Base-by-base conservation (phyloP, 2,113 vertebrate genomes). In the Saguinus imperator region DNA sequence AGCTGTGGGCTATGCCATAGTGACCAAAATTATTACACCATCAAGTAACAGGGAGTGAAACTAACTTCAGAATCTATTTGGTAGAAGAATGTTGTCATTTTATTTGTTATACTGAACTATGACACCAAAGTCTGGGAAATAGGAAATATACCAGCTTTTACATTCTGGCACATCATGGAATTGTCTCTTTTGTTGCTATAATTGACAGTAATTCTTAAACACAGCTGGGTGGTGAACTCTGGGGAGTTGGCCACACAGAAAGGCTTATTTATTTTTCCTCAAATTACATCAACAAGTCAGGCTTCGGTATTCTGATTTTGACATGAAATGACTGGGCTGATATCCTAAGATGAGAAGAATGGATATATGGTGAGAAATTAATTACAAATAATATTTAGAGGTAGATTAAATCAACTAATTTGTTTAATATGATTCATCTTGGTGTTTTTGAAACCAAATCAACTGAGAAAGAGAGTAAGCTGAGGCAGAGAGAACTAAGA, bases 321-420 rank as follows among this genome's bases (percentile, higher is more conserved):
- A 57, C 11, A 70, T 64, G 93, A 88, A 84, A 77, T 85, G 20
- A 76, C 37, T 75, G 23, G 45, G 32, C 4, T 79, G 45, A 87
- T 73, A 96, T 66, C 25, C 17, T 52, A 97, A 95, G 66, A 40
- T 58, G 57, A 94, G 87, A 48, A 89, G 16, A 76, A 76, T 48
- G 35, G 13, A 83, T 64, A 40, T 82, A 32, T 11, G 29, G 8
- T 77, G n/a, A 87, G 50, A 94, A 82, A 82, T 82, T 87, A 85
- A 70, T 77, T 85, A 57, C 2, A 93, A 84, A 81, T 52, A 93
- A 73, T 95, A 86, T 52, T 86, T 40, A 94, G 52, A 92, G 55
- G 27, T 21, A 81, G 57, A 76, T 84, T 10, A 92, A 95, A 79
- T 73, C 64, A 82, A 76, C 57, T 89, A 9, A 89, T 45, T 79